Evolutionary conservation across 2,888 invertebrate genomes (phyloP).

Genomic region (Pyrrhosoma nymphula): DNA sequence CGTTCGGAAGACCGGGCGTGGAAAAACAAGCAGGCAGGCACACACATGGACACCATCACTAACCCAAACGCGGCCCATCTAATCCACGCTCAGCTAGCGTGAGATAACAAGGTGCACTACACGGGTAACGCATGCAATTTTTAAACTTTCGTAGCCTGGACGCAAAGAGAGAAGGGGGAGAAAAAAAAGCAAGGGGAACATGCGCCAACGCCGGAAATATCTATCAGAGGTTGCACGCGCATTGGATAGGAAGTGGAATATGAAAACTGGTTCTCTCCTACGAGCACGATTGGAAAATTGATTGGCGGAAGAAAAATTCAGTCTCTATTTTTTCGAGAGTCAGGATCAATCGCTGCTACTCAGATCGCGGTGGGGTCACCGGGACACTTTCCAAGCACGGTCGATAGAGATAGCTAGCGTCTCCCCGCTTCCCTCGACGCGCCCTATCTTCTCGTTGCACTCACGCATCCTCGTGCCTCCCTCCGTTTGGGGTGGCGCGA

Average conservation of each 20-base stretch:
- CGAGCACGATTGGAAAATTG: not conserved
- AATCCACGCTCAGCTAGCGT: conserved; percentile 10
- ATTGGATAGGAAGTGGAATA: not conserved
- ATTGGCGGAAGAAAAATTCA: not conserved
- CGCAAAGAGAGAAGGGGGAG: not conserved
- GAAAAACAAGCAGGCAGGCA: not conserved
- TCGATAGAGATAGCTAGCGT: not conserved
- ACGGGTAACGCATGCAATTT: not conserved
- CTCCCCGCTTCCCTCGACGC: not conserved
- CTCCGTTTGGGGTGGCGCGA: too few relatives aligned
- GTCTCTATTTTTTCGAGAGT: not conserved
- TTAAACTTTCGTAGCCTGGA: not conserved
- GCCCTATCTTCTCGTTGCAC: not conserved
- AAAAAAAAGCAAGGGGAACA: not conserved
- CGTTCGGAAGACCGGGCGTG: not conserved
- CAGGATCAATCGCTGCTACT: not conserved
- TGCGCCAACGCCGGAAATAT: not conserved
- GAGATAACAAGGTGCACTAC: conserved; percentile 21
- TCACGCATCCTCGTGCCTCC: not conserved
- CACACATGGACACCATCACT: too few relatives aligned
- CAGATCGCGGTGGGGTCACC: not conserved
- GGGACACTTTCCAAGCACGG: not conserved
- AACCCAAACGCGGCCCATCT: not conserved
- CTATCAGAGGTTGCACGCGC: not conserved
- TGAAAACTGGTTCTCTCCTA: not conserved